Percentiles rank a stretch among this genome's conserved stretches.
Conservation (phyloP, 2,888 invertebrate species). For the Caenorhabditis afra region DNA sequence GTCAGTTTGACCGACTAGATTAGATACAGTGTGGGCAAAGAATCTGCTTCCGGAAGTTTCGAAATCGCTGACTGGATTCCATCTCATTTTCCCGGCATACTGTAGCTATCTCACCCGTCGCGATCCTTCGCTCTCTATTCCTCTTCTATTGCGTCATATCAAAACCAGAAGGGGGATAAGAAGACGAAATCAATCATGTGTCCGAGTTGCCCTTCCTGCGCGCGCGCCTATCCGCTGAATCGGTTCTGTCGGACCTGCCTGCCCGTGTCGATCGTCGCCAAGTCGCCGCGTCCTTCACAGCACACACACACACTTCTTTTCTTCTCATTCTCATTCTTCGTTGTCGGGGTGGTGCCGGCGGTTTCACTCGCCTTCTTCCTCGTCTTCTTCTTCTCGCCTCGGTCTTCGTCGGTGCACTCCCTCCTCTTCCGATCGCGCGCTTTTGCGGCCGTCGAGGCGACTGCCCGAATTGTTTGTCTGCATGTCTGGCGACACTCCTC, state of each 20-base stretch:
- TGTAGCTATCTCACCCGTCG: too few relatives aligned
- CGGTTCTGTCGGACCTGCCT: slow-evolving; percentile 11
- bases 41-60: too few relatives aligned
- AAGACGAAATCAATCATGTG: slow-evolving; percentile 23
- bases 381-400: neutral
- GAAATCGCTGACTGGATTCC: too few relatives aligned
- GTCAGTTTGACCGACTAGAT: too few relatives aligned
- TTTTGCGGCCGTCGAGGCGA: neutral
- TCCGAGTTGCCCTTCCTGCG: slow-evolving; percentile 19
- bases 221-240: slow-evolving; percentile 7
- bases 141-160: neutral
- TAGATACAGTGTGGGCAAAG: too few relatives aligned
- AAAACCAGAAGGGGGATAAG: neutral
- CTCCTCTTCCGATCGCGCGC: slow-evolving; percentile 15
- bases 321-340: slow-evolving; percentile 8
- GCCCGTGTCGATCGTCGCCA: neutral
- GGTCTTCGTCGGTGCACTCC: slow-evolving; percentile 19
- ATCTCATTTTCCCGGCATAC: too few relatives aligned
- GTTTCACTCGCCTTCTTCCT: slow-evolving; percentile 25
- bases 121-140: neutral
- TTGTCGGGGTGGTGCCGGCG: slow-evolving; percentile 20
- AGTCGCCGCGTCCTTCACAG: slow-evolving; percentile 29
- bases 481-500: slow-evolving; percentile 12
- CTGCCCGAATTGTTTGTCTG: slow-evolving; percentile 41
- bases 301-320: slow-evolving; percentile 8